Evolutionary conservation across 1,140 invertebrate genomes (phyloP).

Genomic region (Vanessa atalanta): DNA sequence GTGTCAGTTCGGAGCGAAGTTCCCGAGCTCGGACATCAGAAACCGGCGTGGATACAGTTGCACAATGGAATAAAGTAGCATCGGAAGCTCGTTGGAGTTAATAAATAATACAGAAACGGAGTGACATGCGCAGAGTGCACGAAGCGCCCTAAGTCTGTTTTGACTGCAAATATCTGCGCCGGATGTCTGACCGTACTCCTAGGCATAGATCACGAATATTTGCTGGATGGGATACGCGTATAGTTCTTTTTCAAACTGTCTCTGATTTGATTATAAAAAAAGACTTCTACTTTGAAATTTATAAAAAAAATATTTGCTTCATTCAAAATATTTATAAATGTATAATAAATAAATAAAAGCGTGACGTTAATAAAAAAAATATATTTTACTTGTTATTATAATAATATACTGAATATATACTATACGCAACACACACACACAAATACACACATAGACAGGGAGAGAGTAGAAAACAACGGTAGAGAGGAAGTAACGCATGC

Average conservation of each 20-base stretch:
- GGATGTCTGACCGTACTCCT: conserved; percentile 59
- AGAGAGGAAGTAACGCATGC: no score
- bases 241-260: neutral
- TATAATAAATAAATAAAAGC: no score
- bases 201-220: conserved; percentile 43
- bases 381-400: no score
- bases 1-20: conserved; percentile 66
- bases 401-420: no score
- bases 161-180: conserved; percentile 77
- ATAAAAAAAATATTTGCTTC: no score
- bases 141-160: conserved; percentile 73
- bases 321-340: no score
- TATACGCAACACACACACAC: no score
- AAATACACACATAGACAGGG: no score
- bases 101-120: conserved; percentile 78
- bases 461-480: no score
- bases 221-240: conserved; percentile 46
- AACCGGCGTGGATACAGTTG: conserved; percentile 66
- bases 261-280: neutral
- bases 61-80: conserved; percentile 80
- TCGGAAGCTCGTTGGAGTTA: conserved; percentile 79
- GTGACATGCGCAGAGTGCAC: conserved; percentile 76
- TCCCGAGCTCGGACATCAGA: conserved; percentile 71
- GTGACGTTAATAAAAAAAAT: no score
- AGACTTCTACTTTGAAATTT: neutral